These are phyloP conservation scores for Australoheros scitulus DNA, from an alignment of 2,113 vertebrate genomes.

Conservation along the genomic window DNA sequence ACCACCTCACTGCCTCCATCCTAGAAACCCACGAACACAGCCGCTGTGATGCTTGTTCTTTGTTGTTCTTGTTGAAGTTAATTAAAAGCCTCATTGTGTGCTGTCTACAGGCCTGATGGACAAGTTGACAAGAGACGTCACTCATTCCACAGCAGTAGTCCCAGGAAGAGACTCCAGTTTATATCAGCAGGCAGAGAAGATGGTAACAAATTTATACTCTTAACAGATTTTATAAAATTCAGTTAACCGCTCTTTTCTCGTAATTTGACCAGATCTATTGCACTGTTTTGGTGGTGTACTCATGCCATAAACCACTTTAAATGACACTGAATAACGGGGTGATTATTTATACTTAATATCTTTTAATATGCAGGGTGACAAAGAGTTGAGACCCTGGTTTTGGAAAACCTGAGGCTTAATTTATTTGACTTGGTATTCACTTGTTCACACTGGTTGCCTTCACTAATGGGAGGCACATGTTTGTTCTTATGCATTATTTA, in stretches of 20 bases:
- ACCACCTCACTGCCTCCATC: not conserved
- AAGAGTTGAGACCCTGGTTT: too few species aligned
- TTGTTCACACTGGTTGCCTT: not conserved
- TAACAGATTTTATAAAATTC: not conserved
- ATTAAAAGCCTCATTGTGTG: not conserved
- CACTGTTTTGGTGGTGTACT: not conserved
- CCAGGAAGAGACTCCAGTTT: slow-evolving; percentile 89
- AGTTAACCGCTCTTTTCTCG: not conserved
- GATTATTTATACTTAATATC: not conserved
- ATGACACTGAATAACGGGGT: not conserved
- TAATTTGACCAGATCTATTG: not conserved
- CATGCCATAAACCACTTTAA: not conserved
- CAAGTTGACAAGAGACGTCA: slow-evolving; percentile 83
- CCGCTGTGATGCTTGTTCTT: not conserved
- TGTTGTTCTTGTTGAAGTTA: not conserved
- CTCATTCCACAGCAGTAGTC: slow-evolving; percentile 75
- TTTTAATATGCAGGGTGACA: not conserved
- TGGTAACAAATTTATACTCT: slow-evolving; percentile 74
- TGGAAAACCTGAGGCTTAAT: not conserved
- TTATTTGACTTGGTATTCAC: not conserved
- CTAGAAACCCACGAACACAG: not conserved
- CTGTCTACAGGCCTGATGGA: slow-evolving; percentile 78
- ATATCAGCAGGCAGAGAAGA: slow-evolving; percentile 77
- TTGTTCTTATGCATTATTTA: not conserved
- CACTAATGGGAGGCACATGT: not conserved